Evolutionary conservation across 30 jellyfish, hydroid and myxozoan species (phyloP).

Genomic region (Aurelia coerulea): DNA sequence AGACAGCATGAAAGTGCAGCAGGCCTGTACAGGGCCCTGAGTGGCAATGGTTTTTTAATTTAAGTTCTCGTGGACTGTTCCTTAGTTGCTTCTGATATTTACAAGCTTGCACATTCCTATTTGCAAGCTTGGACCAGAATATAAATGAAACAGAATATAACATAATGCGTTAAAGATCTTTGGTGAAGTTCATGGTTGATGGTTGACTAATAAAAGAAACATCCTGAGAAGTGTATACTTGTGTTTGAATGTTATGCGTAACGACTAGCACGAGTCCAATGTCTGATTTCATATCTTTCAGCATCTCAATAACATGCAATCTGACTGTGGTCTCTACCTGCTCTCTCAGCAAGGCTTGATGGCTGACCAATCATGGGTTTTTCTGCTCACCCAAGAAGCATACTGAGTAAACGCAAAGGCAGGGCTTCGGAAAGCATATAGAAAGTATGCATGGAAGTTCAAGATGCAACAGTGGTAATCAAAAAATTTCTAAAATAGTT

Average conservation of each 20-base stretch:
- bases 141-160: background rate
- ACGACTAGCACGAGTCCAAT: background rate
- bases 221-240: no score
- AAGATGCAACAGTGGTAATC: conserved; percentile 12
- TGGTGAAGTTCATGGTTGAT: background rate
- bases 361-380: no score
- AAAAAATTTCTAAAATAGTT: background rate
- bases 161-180: background rate
- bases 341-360: no score
- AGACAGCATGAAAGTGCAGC: background rate
- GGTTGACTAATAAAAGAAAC: no score
- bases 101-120: conserved; percentile 6
- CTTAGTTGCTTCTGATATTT: background rate
- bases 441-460: background rate
- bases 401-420: no score
- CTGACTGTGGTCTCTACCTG: no score
- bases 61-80: background rate
- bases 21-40: background rate
- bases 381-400: no score
- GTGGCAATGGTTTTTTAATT: background rate
- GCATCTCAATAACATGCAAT: conserved; percentile 2
- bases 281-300: background rate
- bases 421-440: no score
- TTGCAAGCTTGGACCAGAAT: background rate
- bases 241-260: no score